Evolutionary conservation across 2,888 invertebrate species (phyloP).

Genomic region (Tenthredo livida): DNA sequence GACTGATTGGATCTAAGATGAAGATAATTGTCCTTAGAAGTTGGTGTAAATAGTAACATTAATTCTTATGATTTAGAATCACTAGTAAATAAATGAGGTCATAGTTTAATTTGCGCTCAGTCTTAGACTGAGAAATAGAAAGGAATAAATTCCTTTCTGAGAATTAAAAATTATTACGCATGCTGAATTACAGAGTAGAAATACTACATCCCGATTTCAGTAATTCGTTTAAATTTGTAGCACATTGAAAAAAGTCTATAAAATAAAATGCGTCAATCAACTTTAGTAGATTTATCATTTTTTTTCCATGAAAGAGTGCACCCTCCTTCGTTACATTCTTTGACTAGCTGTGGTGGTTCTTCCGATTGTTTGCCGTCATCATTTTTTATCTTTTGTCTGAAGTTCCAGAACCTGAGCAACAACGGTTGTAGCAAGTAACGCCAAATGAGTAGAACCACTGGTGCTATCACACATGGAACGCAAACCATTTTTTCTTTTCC

Average conservation of each 20-base stretch:
- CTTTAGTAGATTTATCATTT: conserved; percentile 60
- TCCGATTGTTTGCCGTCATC: conserved; percentile 66
- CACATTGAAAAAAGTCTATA: conserved; percentile 12
- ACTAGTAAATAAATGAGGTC: conserved; percentile 2
- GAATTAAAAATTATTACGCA: not conserved
- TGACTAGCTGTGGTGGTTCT: conserved; percentile 68
- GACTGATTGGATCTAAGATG: not conserved
- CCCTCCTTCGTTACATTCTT: conserved; percentile 74
- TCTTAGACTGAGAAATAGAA: not conserved
- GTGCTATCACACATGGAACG: conserved; percentile 92
- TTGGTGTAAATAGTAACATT: not conserved
- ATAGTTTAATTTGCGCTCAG: not conserved
- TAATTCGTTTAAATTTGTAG: not conserved
- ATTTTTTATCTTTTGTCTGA: conserved; percentile 85
- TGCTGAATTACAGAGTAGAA: not conserved
- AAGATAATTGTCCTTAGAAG: conserved; percentile 2
- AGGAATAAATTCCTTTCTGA: not conserved
- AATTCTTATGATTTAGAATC: not conserved
- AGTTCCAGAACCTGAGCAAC: conserved; percentile 90
- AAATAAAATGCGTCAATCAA: conserved; percentile 56
- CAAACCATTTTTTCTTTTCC: conserved; percentile 84
- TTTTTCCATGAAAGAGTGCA: conserved; percentile 73
- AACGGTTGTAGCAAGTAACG: conserved; percentile 92
- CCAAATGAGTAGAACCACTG: conserved; percentile 90
- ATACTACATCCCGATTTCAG: not conserved